Evolutionary conservation across 2,113 vertebrate genomes (phyloP).

Genomic region (Dipodomys ordii): DNA sequence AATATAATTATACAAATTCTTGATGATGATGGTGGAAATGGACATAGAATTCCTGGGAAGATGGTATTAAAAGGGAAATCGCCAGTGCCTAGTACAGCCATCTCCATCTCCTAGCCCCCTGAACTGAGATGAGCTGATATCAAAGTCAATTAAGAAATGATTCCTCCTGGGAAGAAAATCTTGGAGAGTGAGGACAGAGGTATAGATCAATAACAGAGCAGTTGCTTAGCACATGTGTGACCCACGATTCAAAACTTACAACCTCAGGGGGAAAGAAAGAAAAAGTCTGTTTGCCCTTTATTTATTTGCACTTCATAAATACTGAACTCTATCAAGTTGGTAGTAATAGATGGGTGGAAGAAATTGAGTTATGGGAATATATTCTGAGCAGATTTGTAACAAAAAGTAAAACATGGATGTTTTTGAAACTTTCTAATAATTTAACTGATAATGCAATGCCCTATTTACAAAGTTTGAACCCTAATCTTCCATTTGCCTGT

Average conservation of each 20-base stretch:
- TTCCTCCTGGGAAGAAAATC: not conserved
- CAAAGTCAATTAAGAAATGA: not conserved
- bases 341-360: not conserved
- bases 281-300: not conserved
- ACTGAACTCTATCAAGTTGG: conserved; percentile 3
- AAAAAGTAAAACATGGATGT: not conserved
- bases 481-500: not conserved
- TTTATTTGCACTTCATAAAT: conserved; percentile 37
- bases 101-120: not conserved
- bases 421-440: not conserved
- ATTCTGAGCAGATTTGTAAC: conserved; percentile 34
- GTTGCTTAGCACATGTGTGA: not conserved
- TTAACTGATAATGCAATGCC: not conserved
- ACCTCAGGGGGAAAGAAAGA: too few species aligned
- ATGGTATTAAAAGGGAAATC: not conserved
- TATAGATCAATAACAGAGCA: not conserved
- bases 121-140: not conserved
- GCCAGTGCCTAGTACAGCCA: not conserved
- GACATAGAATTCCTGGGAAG: not conserved
- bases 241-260: not conserved
- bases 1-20: not conserved
- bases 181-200: not conserved
- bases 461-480: not conserved
- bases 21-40: not conserved
- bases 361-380: not conserved